Base-by-base conservation (phyloP, 2,113 vertebrate genomes). In the Nothobranchius kuhntae region DNA sequence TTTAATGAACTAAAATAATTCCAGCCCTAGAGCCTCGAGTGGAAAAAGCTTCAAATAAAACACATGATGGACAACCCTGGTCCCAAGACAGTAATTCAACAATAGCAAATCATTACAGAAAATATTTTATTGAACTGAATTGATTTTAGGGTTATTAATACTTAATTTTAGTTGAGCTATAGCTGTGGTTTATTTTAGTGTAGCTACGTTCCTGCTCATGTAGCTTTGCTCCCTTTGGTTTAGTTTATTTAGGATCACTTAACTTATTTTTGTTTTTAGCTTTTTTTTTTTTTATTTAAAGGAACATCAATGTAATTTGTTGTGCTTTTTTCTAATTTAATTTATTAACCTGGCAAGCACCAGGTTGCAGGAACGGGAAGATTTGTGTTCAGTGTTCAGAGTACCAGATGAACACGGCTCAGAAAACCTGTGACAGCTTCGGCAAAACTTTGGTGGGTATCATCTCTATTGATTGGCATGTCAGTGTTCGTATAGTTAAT, bases 381-480 rank as follows among this genome's bases (percentile, higher is more conserved):
- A 83, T 89, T 21, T 92, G 88, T 63, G 71, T 91, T 21, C 76
- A 90, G 11, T 93, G 91, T 46, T 73, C 80, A 2, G 61, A 86
- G 44, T 15, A 46, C 10, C 42, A 42, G 9, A 56, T 84, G 9
- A 77, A 78, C 17, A 92, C 89, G 0, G 45, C 42, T 61, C 78
- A 62, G 50, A 92, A 86, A 79, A 91, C 90, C 51, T 93, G 92
- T 35, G 71, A 71, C 75, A 87, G 89, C 62, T 81, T 91, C 73
- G 89, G 59, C 57, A 89, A 88, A 70, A 81, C 88, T 13, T 10
- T 21, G 61, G 92, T 93, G 71, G 61, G 87, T 54, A 46, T 61
- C 3, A 51, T 12, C 13, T 1, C 15, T 48, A 30, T 30, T 30
- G 30, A 30, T 50, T 15, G 15, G 15, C 14, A 8, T n/a, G 14